A percentile compares a stretch with the other conserved stretches of the same genome.
Evolutionary conservation across 2,888 invertebrate species (phyloP).

Genomic region (Eupithecia dodoneata): DNA sequence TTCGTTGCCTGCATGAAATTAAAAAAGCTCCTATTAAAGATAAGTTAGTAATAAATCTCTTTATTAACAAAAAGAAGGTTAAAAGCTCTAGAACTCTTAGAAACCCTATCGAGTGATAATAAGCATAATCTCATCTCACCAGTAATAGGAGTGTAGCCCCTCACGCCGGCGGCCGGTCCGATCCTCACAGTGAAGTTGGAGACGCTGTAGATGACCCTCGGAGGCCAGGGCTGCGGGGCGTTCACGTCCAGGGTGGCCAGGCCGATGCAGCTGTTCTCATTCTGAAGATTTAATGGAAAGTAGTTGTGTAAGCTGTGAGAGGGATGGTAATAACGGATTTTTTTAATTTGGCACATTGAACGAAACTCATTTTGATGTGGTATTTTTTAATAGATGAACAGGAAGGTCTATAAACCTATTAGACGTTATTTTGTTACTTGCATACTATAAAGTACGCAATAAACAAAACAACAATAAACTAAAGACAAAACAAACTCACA

Average conservation of each 20-base stretch:
- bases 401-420: too few relatives aligned
- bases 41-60: not conserved
- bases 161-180: conserved; percentile 92
- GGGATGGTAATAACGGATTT: not conserved
- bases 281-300: conserved; percentile 60
- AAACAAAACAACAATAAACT: too few relatives aligned
- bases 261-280: conserved; percentile 89
- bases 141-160: conserved; percentile 92
- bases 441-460: too few relatives aligned
- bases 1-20: conserved; percentile 76
- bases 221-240: conserved; percentile 88
- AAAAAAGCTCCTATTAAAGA: conserved; percentile 25
- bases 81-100: not conserved
- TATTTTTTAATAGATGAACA: too few relatives aligned
- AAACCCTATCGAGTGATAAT: not conserved
- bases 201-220: conserved; percentile 85
- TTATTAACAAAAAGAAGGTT: too few relatives aligned
- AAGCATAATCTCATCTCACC: conserved; percentile 67
- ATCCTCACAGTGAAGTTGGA: conserved; percentile 89
- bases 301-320: not conserved
- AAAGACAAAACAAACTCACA: conserved; percentile 58
- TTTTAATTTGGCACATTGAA: not conserved
- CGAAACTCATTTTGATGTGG: too few relatives aligned
- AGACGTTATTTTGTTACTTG: too few relatives aligned
- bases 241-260: conserved; percentile 86